phyloP scores from a whole-genome alignment of 2,797 vertebrate genomes.

The Lacerta agilis region DNA sequence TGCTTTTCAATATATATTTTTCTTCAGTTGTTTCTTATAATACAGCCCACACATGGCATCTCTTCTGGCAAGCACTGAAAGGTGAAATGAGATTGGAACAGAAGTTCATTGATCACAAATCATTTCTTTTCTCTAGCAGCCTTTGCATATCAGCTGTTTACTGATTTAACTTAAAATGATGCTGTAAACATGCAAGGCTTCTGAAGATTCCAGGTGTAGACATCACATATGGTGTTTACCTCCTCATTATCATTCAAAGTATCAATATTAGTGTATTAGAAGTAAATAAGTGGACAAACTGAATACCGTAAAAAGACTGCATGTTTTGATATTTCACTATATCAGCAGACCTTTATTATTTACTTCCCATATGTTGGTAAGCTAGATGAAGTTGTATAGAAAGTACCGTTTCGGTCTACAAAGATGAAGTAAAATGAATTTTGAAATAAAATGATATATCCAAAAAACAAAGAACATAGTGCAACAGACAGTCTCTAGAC shows the following conservation, averaged over 20 bases:
- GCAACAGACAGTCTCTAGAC: no score
- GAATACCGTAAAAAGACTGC: background rate
- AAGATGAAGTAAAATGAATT: background rate
- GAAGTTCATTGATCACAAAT: background rate
- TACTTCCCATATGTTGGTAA: background rate
- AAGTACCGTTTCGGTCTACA: background rate
- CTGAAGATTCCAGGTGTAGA: background rate
- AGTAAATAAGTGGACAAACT: background rate
- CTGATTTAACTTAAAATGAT: background rate
- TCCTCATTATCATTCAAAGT: constrained; percentile 10
- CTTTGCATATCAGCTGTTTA: background rate
- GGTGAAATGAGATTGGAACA: background rate
- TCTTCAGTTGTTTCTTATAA: background rate
- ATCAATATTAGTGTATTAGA: background rate
- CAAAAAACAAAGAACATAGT: no score
- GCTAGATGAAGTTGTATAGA: background rate
- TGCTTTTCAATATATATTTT: background rate
- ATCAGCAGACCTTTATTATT: background rate
- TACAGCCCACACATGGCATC: background rate
- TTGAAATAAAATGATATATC: background rate
- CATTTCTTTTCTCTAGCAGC: background rate
- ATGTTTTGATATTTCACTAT: background rate
- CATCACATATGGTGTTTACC: background rate
- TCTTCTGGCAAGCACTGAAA: background rate
- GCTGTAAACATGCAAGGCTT: background rate